phyloP scores from a whole-genome alignment of 2,888 invertebrate genomes.

The Apotomis turbidana region DNA sequence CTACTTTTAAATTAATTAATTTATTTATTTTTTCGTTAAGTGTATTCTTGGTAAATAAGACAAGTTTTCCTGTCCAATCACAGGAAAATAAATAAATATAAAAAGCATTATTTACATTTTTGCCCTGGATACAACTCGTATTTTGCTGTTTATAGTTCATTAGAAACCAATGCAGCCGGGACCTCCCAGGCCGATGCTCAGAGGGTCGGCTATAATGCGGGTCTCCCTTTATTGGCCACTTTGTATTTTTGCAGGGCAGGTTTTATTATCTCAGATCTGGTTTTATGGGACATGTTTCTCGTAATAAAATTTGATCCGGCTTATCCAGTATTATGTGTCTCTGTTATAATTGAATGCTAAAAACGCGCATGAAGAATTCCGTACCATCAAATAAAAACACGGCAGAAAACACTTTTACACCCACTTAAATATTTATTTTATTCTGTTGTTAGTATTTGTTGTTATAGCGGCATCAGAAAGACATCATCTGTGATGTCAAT shows the following conservation, averaged over 20 bases:
- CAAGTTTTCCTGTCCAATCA: background rate
- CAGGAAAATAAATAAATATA: background rate
- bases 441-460: too few relatives aligned
- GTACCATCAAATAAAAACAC: too few relatives aligned
- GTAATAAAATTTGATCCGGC: conserved; percentile 58
- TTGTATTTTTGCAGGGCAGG: conserved; percentile 63
- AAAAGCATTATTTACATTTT: conserved; percentile 7
- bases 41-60: too few relatives aligned
- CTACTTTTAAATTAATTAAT: too few relatives aligned
- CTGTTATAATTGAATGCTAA: conserved; percentile 32
- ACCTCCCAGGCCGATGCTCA: conserved; percentile 39
- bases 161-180: conserved; percentile 54
- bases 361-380: too few relatives aligned
- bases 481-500: too few relatives aligned
- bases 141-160: conserved; percentile 64
- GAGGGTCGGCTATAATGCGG: conserved; percentile 59
- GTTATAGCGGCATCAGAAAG: too few relatives aligned
- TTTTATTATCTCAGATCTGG: conserved; percentile 72
- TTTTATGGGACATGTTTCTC: conserved; percentile 71
- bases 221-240: conserved; percentile 58
- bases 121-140: background rate
- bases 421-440: too few relatives aligned
- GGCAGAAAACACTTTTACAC: too few relatives aligned
- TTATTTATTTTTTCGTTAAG: too few relatives aligned
- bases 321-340: conserved; percentile 36